phyloP scores from a whole-genome alignment of 2,888 invertebrate genomes.

The Choristoneura rosaceana region DNA sequence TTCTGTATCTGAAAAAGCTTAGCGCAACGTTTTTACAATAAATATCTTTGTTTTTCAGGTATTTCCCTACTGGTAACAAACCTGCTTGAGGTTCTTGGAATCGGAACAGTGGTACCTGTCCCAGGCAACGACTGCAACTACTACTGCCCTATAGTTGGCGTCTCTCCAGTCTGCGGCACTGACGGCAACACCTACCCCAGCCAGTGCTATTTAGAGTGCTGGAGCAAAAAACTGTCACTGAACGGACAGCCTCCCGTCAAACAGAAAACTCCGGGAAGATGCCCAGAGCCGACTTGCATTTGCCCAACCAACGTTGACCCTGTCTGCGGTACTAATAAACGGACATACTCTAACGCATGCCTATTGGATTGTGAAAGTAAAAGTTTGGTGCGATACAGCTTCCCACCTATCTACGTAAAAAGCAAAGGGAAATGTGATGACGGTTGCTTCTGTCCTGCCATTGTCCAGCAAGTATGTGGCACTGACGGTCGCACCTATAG shows the following conservation, averaged over 20 bases:
- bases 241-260: slow-evolving; percentile 6
- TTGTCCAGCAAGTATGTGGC: slow-evolving; percentile 20
- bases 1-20: not conserved
- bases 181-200: slow-evolving; percentile 29
- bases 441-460: not conserved
- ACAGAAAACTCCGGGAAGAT: slow-evolving; percentile 12
- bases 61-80: not conserved
- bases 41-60: not conserved
- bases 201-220: slow-evolving; percentile 17
- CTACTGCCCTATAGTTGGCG: slow-evolving; percentile 15
- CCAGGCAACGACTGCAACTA: slow-evolving; percentile 19
- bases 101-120: not conserved
- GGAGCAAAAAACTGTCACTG: slow-evolving; percentile 1
- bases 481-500: slow-evolving; percentile 25
- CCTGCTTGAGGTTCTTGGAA: not conserved
- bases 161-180: slow-evolving; percentile 22
- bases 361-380: slow-evolving; percentile 19
- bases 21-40: not conserved
- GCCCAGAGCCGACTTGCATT: slow-evolving; percentile 18
- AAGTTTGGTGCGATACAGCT: slow-evolving; percentile 25
- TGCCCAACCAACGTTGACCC: slow-evolving; percentile 14
- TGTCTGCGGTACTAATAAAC: not conserved
- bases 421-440: slow-evolving; percentile 21
- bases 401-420: slow-evolving; percentile 10
- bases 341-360: slow-evolving; percentile 23